Evolutionary conservation across 2,888 invertebrate species (phyloP).

Genomic region (Pocota personata): DNA sequence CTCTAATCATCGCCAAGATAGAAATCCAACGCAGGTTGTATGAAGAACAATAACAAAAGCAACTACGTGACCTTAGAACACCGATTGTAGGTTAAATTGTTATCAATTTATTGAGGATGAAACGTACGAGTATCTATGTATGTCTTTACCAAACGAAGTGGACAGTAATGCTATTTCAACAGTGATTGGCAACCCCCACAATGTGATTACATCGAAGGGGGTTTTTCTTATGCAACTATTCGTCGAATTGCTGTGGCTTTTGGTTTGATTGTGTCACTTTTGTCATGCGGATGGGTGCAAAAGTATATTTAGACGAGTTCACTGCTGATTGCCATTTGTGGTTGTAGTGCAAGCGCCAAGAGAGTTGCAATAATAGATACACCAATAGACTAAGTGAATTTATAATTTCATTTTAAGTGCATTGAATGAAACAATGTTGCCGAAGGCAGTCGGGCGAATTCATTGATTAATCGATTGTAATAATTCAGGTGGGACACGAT

Average conservation of each 20-base stretch:
- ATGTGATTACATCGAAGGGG: conserved; percentile 9
- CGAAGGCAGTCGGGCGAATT: background rate
- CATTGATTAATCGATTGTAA: conserved; percentile 21
- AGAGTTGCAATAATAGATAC: conserved; percentile 35
- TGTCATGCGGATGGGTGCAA: conserved; percentile 46
- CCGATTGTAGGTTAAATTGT: conserved; percentile 22
- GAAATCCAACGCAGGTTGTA: conserved; percentile 9
- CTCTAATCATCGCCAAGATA: conserved; percentile 40
- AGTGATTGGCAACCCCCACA: conserved; percentile 45
- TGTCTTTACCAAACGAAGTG: conserved; percentile 1
- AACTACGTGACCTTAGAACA: conserved; percentile 34
- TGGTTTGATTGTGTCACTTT: conserved; percentile 64
- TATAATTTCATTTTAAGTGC: conserved; percentile 8
- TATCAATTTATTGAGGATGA: conserved; percentile 45
- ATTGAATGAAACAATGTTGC: background rate
- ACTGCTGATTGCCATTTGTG: conserved; percentile 57
- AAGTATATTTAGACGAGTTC: conserved; percentile 56
- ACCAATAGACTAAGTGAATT: conserved; percentile 10
- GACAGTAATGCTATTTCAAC: conserved; percentile 41
- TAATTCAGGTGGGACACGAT: background rate
- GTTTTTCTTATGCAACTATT: conserved; percentile 43
- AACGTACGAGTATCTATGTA: conserved; percentile 39
- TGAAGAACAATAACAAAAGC: background rate
- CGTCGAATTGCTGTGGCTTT: background rate
- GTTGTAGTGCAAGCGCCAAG: conserved; percentile 54